Conservation (phyloP, 1,140 invertebrate species). For the Cydia splendana region DNA sequence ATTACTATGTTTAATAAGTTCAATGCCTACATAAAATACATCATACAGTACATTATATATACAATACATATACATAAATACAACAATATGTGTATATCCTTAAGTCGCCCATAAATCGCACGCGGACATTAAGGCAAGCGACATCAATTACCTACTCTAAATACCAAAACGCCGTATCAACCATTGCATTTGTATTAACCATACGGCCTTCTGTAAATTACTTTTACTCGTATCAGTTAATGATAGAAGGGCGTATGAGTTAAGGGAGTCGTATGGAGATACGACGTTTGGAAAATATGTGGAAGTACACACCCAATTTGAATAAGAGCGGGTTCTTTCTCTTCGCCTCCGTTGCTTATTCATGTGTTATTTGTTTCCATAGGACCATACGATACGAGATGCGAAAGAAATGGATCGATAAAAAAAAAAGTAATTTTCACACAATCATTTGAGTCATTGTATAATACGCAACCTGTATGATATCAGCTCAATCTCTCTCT, state of each 20-base stretch:
- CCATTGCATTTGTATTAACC: background rate
- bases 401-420: background rate
- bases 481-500: too few species aligned
- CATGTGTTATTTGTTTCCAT: conserved; percentile 16
- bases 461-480: too few species aligned
- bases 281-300: background rate
- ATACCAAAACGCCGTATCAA: background rate
- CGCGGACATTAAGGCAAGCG: conserved; percentile 11
- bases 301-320: background rate
- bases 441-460: too few species aligned
- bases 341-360: conserved; percentile 2
- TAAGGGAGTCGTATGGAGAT: background rate
- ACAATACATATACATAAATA: background rate
- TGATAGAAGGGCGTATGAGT: background rate
- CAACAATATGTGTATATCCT: conserved; percentile 4
- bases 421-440: too few species aligned
- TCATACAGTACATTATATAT: too few species aligned
- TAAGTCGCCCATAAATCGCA: conserved; percentile 8
- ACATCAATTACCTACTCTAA: background rate
- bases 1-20: too few species aligned
- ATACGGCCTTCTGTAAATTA: background rate
- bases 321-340: conserved; percentile 11
- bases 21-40: background rate
- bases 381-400: background rate
- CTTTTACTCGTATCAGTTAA: background rate